Evolutionary conservation across 2,888 invertebrate species (phyloP).

Genomic region (Eubasilissa splendida): DNA sequence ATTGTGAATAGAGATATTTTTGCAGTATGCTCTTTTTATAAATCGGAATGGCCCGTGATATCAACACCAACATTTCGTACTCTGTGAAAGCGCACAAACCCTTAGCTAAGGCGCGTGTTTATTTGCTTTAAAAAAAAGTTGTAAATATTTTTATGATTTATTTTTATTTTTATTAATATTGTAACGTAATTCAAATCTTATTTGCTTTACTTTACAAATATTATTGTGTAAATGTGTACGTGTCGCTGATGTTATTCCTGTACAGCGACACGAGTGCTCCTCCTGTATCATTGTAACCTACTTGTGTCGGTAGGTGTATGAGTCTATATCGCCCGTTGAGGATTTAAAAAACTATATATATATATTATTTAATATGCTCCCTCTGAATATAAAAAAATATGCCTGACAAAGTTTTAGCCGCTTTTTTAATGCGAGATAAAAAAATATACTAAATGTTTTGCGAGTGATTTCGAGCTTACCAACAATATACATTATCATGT

Average conservation of each 20-base stretch:
- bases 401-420: too few relatives aligned
- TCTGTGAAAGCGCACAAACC: constrained; percentile 21
- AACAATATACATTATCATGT: too few relatives aligned
- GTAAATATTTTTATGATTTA: background rate
- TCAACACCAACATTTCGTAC: background rate
- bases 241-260: background rate
- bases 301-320: background rate
- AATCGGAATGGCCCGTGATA: background rate
- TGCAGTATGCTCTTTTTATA: background rate
- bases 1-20: background rate
- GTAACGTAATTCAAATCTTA: background rate
- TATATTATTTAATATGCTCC: too few relatives aligned
- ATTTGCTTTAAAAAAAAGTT: background rate
- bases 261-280: background rate
- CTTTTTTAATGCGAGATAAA: too few relatives aligned
- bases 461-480: too few relatives aligned
- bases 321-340: too few relatives aligned
- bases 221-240: background rate
- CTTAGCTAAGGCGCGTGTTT: background rate
- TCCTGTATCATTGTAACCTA: background rate
- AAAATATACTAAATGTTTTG: too few relatives aligned
- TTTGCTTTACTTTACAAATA: background rate
- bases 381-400: too few relatives aligned
- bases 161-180: background rate
- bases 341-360: too few relatives aligned